These are phyloP conservation scores for Puffinus mauretanicus DNA, from an alignment of 2,113 vertebrate genomes.

Conservation along the genomic window DNA sequence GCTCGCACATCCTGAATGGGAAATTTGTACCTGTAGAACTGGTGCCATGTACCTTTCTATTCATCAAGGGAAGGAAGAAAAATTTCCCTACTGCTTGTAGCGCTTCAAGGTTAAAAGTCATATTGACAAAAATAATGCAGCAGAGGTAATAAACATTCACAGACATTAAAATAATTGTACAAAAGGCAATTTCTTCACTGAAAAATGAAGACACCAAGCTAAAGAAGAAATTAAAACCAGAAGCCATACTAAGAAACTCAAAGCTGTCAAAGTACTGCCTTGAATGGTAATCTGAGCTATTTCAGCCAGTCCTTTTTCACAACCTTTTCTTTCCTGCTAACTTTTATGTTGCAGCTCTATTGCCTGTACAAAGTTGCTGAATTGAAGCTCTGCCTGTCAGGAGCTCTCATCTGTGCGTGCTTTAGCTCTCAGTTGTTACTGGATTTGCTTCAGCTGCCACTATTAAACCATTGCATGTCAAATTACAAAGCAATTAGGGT, in stretches of 20 bases:
- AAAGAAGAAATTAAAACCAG: slow-evolving; percentile 35
- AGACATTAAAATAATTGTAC: neutral
- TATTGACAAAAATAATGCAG: neutral
- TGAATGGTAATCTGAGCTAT: slow-evolving; percentile 50
- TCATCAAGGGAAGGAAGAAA: neutral
- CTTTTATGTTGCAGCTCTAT: slow-evolving; percentile 23
- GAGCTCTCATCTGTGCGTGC: neutral
- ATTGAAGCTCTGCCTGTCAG: slow-evolving; percentile 27
- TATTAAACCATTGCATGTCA: neutral
- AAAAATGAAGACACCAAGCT: neutral
- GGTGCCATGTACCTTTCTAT: neutral
- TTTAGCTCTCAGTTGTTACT: neutral
- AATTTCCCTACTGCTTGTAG: neutral
- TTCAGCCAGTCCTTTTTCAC: slow-evolving; percentile 38
- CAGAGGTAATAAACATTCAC: neutral
- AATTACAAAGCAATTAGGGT: slow-evolving; percentile 35
- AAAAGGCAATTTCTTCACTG: neutral
- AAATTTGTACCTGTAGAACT: neutral
- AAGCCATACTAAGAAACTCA: slow-evolving; percentile 3
- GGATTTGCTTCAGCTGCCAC: slow-evolving; percentile 27
- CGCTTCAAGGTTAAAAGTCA: slow-evolving; percentile 4
- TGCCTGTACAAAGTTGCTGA: neutral
- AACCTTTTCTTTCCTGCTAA: slow-evolving; percentile 39
- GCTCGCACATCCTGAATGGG: neutral
- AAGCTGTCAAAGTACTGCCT: slow-evolving; percentile 1